Evolutionary conservation across 2,113 vertebrate genomes (phyloP), one percentile per base, ranked within the genome.

Genomic region (Pyxicephalus adspersus): DNA sequence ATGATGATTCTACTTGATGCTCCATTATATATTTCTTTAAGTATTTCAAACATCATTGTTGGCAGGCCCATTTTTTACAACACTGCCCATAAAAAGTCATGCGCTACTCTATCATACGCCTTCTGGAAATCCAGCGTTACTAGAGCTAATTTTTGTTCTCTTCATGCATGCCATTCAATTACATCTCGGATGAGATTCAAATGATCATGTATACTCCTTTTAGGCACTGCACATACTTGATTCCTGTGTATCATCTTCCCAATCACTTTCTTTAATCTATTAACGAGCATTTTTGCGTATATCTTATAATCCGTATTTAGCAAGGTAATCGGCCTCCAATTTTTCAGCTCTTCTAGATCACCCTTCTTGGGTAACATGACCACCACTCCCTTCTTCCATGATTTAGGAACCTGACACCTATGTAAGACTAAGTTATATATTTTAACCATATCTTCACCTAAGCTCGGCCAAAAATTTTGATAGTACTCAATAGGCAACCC

Each of bases 291-390:
- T 5, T 65, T 64, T 3, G 76, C 64, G 3, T 57, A 17, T 0
- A 78, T 38, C n/a, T 57, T 78, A 18, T 76, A 76, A 22, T 78
- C 76, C 1, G 20, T n/a, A 57, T 67, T 78, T 11, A 78, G 9
- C 2, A 73, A 11, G 1, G 70, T 55, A 4, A 73, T 73, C 0
- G 52, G 70, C 2, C 70, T 28, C 22, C 38, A 57, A 2, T 55
- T 57, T 13, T 29, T 57, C 11, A 57, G n/a, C 28, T 28, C 25
- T 1, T 0, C n/a, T n/a, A 0, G 54, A 4, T 73, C 52, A 0
- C 52, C 52, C 57, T 73, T 73, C 13, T 73, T 73, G 13, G n/a
- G n/a, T 0, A 45, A 13, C 11, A 57, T 22, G 0, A 17, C 8
- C 3, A 73, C 20, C 4, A 29, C 11, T 2, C 70, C n/a, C 1